A percentile compares a stretch with the other conserved stretches of the same genome.
Evolutionary conservation across 2,888 invertebrate genomes (phyloP).

Genomic region (Dryomyza anilis): DNA sequence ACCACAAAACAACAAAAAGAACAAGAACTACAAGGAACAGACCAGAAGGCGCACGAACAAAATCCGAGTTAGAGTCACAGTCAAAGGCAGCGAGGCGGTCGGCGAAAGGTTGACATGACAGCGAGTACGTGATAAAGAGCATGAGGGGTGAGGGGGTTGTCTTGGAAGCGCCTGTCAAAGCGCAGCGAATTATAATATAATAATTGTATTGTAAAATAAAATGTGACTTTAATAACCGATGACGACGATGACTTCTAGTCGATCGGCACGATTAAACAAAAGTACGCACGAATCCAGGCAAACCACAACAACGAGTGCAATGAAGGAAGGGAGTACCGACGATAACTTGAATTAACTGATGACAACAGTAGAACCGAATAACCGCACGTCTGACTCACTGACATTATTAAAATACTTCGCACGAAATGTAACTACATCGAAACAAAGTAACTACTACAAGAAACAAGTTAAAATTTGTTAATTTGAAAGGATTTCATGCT

Average conservation of each 20-base stretch:
- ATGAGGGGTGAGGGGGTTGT: neutral
- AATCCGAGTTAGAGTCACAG: neutral
- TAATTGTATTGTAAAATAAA: neutral
- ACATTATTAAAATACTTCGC: no score
- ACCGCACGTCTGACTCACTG: neutral
- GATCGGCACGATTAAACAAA: neutral
- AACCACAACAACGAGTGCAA: no score
- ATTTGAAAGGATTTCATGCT: conserved; percentile 5
- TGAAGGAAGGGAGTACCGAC: no score
- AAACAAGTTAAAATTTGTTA: neutral
- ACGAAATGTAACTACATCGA: no score
- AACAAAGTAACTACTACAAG: neutral
- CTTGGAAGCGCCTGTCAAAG: neutral
- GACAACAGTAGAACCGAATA: no score
- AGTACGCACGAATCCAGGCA: no score
- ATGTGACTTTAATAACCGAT: neutral
- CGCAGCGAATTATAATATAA: neutral
- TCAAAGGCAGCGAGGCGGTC: neutral
- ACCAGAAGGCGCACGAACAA: neutral
- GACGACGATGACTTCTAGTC: neutral
- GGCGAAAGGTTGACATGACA: neutral
- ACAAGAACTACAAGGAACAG: neutral
- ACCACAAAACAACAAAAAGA: neutral
- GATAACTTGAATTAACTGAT: no score
- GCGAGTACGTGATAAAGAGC: neutral